Conservation (phyloP, 2,797 vertebrate genomes). For the Mustela erminea region DNA sequence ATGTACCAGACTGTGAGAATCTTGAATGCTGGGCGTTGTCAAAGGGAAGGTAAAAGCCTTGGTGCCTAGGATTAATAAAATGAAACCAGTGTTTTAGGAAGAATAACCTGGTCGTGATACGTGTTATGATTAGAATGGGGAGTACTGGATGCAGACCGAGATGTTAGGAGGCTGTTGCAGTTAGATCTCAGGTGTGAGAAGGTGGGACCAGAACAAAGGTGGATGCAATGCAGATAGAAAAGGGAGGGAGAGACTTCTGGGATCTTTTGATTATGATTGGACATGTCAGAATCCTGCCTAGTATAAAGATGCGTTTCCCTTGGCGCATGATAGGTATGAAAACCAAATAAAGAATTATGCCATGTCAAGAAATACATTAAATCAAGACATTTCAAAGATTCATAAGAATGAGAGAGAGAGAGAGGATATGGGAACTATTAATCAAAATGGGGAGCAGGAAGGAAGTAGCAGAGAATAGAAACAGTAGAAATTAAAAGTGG, state of each 20-base stretch:
- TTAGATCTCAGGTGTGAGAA: neutral
- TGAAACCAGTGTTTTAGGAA: neutral
- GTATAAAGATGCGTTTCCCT: neutral
- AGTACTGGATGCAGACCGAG: neutral
- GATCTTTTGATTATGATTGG: neutral
- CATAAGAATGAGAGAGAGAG: neutral
- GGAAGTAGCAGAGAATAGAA: neutral
- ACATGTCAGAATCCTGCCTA: neutral
- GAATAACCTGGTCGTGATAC: neutral
- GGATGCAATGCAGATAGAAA: neutral
- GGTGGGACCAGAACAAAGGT: neutral
- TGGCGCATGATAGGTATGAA: neutral
- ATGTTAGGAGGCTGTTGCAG: neutral
- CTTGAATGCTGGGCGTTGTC: neutral
- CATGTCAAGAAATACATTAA: conserved; percentile 12
- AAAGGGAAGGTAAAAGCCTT: neutral
- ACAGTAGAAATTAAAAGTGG: neutral
- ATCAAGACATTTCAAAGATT: neutral
- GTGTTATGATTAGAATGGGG: neutral
- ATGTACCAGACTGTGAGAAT: neutral
- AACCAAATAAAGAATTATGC: neutral
- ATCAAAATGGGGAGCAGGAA: neutral
- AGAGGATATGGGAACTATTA: neutral
- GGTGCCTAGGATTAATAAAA: neutral
- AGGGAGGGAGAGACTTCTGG: neutral